Conservation (phyloP, 2,888 invertebrate species). For the Nephrotoma flavescens region DNA sequence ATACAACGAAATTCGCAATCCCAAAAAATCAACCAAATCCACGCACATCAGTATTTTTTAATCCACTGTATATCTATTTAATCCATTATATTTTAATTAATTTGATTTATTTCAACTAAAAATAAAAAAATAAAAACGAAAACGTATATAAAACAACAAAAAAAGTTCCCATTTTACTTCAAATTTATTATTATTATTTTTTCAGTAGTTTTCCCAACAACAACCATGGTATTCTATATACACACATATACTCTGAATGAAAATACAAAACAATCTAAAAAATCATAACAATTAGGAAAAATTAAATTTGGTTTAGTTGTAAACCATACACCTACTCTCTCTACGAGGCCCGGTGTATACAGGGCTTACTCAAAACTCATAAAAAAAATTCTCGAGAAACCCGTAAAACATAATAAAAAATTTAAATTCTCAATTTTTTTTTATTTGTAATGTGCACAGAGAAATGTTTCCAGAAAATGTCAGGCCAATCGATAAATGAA, state of each 20-base stretch:
- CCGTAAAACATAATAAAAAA: not conserved
- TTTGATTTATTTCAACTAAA: not conserved
- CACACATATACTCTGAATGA: too few species aligned
- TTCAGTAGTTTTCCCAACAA: not conserved
- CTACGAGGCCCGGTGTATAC: not conserved
- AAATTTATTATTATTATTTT: not conserved
- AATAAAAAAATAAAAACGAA: not conserved
- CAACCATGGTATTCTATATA: not conserved
- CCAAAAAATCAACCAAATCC: not conserved
- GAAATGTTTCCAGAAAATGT: not conserved
- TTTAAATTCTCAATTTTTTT: not conserved
- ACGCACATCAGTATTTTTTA: not conserved
- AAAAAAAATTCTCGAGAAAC: not conserved
- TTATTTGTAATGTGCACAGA: not conserved
- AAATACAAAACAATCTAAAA: not conserved
- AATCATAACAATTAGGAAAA: not conserved
- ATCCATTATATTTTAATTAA: not conserved
- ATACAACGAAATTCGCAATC: not conserved
- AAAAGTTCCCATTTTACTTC: not conserved
- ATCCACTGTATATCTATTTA: not conserved
- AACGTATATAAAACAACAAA: not conserved
- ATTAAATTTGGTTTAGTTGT: not conserved
- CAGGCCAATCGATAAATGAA: slow-evolving; percentile 3
- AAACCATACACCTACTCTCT: not conserved
- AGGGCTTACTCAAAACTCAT: not conserved